These are phyloP conservation scores for Phalanger gymnotis DNA, from an alignment of 2,797 vertebrate genomes.

Conservation along the genomic window DNA sequence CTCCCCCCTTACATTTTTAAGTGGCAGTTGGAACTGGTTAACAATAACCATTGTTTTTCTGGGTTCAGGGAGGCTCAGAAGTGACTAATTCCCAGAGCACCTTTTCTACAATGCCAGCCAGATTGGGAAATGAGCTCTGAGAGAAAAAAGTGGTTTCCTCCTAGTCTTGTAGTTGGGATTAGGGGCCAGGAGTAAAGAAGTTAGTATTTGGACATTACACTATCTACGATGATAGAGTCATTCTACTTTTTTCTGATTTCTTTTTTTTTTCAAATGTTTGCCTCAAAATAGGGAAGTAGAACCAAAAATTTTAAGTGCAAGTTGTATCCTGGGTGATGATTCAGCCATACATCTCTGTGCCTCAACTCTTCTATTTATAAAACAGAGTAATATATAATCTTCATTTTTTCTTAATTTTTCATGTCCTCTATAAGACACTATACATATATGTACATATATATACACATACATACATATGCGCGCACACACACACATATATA, in stretches of 20 bases:
- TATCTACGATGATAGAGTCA: not conserved
- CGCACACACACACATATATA: too few species aligned
- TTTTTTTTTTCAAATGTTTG: not conserved
- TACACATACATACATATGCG: too few species aligned
- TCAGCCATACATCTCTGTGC: not conserved
- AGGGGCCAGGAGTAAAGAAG: not conserved
- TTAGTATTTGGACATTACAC: too few species aligned
- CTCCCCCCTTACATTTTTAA: conserved; percentile 1
- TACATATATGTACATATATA: too few species aligned
- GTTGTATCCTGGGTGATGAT: not conserved
- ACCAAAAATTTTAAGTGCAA: not conserved
- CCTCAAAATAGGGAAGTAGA: not conserved
- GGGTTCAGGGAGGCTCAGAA: not conserved
- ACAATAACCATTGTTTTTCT: not conserved
- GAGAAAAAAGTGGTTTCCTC: not conserved
- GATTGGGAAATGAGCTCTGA: not conserved
- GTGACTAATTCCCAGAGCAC: not conserved
- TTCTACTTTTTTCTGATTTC: not conserved
- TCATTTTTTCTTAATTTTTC: not conserved
- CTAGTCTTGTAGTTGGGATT: not conserved
- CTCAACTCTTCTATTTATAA: not conserved
- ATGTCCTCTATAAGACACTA: too few species aligned
- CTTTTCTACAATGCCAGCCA: not conserved
- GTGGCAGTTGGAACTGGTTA: not conserved
- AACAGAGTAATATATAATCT: not conserved